Evolutionary conservation across 2,888 invertebrate genomes (phyloP).

Genomic region (Andrena flavipes): DNA sequence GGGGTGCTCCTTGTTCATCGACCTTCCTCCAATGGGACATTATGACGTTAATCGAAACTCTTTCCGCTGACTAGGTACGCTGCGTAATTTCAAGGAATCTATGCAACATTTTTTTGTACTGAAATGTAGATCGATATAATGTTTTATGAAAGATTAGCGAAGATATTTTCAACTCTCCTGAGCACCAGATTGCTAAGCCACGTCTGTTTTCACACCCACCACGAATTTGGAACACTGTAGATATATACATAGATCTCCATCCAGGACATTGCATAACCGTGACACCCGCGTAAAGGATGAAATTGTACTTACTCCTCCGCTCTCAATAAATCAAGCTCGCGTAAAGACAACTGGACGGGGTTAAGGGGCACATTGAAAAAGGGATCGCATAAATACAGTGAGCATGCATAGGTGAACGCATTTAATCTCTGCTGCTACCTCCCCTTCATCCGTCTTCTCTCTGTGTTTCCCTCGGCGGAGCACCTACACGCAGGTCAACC

Average conservation of each 20-base stretch:
- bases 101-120: no score
- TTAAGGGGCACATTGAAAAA: neutral
- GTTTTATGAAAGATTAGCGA: no score
- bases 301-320: neutral
- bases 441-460: conserved; percentile 27
- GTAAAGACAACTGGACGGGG: neutral
- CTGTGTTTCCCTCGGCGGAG: conserved; percentile 17
- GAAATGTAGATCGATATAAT: no score
- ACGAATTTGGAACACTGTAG: no score
- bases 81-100: no score
- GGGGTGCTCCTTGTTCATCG: neutral
- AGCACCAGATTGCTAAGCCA: no score
- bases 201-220: no score
- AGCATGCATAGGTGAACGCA: conserved; percentile 33
- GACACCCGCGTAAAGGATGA: no score
- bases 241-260: no score
- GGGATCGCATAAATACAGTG: conserved; percentile 30
- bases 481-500: conserved; percentile 32
- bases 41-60: neutral
- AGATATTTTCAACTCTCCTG: no score
- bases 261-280: no score
- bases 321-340: neutral
- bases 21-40: neutral
- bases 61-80: no score
- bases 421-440: conserved; percentile 49